Percentiles rank a stretch among this genome's conserved stretches.
These are phyloP conservation scores for Myiozetetes cayanensis DNA, from an alignment of 2,113 vertebrate species.

Conservation along the genomic window DNA sequence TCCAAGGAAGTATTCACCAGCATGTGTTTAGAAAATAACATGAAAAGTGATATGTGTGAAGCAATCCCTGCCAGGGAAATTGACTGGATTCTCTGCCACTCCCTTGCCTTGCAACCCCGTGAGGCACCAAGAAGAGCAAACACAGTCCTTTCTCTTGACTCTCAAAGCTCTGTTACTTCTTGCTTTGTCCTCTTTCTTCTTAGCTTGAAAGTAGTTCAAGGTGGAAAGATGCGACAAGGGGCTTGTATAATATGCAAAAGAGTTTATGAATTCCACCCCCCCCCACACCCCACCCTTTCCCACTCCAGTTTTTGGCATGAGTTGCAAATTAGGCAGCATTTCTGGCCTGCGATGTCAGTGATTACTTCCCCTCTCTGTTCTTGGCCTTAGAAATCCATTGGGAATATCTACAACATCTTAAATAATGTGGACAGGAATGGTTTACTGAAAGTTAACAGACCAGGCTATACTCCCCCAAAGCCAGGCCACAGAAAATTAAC, in stretches of 20 bases:
- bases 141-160: not conserved
- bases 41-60: not conserved
- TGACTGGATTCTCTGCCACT: not conserved
- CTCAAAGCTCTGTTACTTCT: not conserved
- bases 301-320: accelerated
- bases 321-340: not conserved
- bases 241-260: accelerated
- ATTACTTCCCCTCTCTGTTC: not conserved
- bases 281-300: not conserved
- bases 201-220: not conserved
- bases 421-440: not conserved
- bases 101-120: accelerated
- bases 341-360: not conserved
- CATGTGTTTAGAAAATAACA: not conserved
- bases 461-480: not conserved
- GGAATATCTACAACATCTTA: not conserved
- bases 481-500: not conserved
- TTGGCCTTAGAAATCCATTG: not conserved
- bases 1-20: not conserved
- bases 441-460: not conserved
- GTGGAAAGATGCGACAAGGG: not conserved
- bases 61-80: not conserved
- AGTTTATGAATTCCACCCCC: not conserved
- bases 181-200: not conserved
- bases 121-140: not conserved